Conservation (phyloP, 2,113 vertebrate genomes). For the Lichenostomus cassidix region DNA sequence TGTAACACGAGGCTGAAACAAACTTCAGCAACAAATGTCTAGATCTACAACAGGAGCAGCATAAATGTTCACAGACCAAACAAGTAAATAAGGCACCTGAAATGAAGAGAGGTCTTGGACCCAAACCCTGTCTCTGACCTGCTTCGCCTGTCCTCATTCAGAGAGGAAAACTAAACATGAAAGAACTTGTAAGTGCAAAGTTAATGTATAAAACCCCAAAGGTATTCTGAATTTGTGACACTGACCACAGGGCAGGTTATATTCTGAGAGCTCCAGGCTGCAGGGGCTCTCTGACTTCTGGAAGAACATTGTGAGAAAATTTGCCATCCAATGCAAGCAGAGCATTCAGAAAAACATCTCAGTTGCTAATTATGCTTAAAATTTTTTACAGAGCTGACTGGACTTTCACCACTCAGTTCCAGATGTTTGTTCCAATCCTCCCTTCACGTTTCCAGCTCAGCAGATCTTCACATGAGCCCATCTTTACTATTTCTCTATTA, state of each 20-base stretch:
- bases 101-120: neutral
- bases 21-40: neutral
- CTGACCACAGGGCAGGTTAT: neutral
- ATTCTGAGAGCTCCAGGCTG: neutral
- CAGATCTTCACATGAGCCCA: neutral
- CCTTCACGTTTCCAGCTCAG: neutral
- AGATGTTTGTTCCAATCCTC: neutral
- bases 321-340: neutral
- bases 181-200: neutral
- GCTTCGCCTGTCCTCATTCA: neutral
- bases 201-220: neutral
- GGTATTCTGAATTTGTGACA: neutral
- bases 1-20: neutral
- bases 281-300: neutral
- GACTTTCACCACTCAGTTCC: neutral
- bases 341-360: neutral
- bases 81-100: neutral
- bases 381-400: neutral
- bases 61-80: neutral
- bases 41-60: accelerated
- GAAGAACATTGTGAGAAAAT: neutral
- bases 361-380: neutral
- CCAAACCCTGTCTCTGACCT: neutral
- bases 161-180: neutral
- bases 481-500: neutral